phyloP scores from a whole-genome alignment of 2,113 vertebrate species.

The Arenaria interpres region DNA sequence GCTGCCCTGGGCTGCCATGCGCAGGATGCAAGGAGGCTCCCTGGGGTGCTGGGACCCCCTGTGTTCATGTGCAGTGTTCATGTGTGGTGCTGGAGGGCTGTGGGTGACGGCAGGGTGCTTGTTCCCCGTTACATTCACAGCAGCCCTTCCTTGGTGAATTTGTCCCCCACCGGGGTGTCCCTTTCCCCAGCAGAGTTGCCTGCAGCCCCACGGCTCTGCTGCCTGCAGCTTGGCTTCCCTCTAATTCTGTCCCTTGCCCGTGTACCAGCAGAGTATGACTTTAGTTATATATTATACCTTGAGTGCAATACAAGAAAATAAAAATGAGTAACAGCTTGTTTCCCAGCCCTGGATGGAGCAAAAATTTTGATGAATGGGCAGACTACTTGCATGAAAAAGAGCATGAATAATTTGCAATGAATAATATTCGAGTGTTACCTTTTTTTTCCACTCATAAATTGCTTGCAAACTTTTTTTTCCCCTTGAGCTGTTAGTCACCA shows the following conservation, averaged over 20 bases:
- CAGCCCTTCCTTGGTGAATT: background rate
- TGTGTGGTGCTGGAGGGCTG: background rate
- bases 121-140: rapidly evolving
- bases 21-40: background rate
- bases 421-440: conserved; percentile 53
- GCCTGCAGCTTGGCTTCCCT: background rate
- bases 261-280: background rate
- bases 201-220: background rate
- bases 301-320: conserved; percentile 52
- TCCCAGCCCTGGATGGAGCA: conserved; percentile 43
- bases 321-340: conserved; percentile 67
- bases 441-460: conserved; percentile 62
- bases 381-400: conserved; percentile 49
- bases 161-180: rapidly evolving
- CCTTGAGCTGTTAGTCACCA: background rate
- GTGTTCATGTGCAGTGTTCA: rapidly evolving
- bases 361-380: conserved; percentile 66
- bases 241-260: background rate
- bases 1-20: background rate
- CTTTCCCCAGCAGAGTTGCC: background rate
- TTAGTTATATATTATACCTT: conserved; percentile 29
- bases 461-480: background rate
- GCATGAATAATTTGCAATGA: conserved; percentile 64
- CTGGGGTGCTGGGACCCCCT: background rate
- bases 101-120: rapidly evolving